Evolutionary conservation across 2,797 vertebrate genomes (phyloP), one percentile per base, ranked within the genome.

Genomic region (Denticeps clupeoides): DNA sequence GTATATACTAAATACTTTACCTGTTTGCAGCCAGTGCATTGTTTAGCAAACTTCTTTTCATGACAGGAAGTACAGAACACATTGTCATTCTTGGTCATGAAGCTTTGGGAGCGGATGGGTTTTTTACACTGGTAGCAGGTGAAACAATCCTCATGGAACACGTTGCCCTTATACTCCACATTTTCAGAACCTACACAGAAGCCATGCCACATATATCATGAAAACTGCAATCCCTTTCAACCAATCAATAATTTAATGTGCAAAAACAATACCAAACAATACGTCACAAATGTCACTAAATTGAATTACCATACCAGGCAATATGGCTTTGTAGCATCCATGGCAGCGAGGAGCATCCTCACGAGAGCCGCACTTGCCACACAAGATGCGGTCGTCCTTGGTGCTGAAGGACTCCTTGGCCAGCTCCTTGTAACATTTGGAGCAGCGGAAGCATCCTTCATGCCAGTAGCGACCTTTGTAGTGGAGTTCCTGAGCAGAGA

Each of bases 71-170:
- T 83, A 35, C 93, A 99, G 79, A 87, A 97, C 63, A 92, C 68
- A 31, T 96, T 89, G 1, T 72, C 84, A 9, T 83, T 94, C 69
- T 91, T 95, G 12, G 89, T 87, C 69, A 97, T 81, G 83, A 97
- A 99, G 63, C 88, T 97, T 74, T 87, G 84, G 0, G 92, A 84
- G 60, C 87, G 87, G 15, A 99, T 94, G 60, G 92, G 87, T 55
- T 81, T 73, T 70, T 89, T 92, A 71, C 93, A 99, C 70, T 79
- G 76, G 76, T 67, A 87, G 70, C 95, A 99, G 52, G 77, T 90
- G 79, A 99, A 99, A 44, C 94, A 99, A 25, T 96, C 89, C 3
- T 98, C 89, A 9, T 99, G 95, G 88, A 91, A 98, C 1, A 86
- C 76, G 48, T 84, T 89, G 37, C 88, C 90, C 79, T 97, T 97